Conservation (phyloP, 2,113 vertebrate species). For the Sinocyclocheilus anshuiensis region DNA sequence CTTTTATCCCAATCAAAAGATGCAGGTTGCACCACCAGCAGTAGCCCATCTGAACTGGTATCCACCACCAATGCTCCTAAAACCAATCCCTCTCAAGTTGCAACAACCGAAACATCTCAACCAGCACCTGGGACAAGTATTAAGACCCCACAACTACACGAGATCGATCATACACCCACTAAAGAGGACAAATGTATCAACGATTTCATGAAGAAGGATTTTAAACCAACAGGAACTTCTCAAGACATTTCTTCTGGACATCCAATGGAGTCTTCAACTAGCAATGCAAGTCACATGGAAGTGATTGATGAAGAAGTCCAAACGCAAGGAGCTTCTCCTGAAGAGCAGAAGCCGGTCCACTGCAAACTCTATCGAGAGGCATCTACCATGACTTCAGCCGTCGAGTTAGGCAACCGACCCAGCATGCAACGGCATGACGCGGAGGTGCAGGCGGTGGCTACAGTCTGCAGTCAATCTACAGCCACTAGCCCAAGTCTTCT, state of each 20-base stretch:
- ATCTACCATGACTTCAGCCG: slow-evolving; percentile 84
- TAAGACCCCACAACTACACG: slow-evolving; percentile 13
- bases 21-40: slow-evolving; percentile 13
- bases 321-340: slow-evolving; percentile 56
- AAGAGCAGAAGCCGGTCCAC: slow-evolving; percentile 69
- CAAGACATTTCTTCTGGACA: slow-evolving; percentile 57
- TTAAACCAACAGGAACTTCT: slow-evolving; percentile 42
- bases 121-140: background rate
- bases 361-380: slow-evolving; percentile 70
- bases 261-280: slow-evolving; percentile 51
- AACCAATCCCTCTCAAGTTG: background rate
- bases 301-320: slow-evolving; percentile 59
- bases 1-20: slow-evolving; percentile 55
- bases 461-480: slow-evolving; percentile 80
- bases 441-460: slow-evolving; percentile 89
- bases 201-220: slow-evolving; percentile 44
- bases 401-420: slow-evolving; percentile 53
- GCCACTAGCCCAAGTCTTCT: slow-evolving; percentile 92
- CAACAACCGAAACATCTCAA: background rate
- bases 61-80: background rate
- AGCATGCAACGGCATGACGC: slow-evolving; percentile 77
- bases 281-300: slow-evolving; percentile 57
- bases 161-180: slow-evolving; percentile 40
- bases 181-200: slow-evolving; percentile 49
- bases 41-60: background rate